Base-by-base conservation (phyloP, 2,797 vertebrate species). In the Sus cebifrons region DNA sequence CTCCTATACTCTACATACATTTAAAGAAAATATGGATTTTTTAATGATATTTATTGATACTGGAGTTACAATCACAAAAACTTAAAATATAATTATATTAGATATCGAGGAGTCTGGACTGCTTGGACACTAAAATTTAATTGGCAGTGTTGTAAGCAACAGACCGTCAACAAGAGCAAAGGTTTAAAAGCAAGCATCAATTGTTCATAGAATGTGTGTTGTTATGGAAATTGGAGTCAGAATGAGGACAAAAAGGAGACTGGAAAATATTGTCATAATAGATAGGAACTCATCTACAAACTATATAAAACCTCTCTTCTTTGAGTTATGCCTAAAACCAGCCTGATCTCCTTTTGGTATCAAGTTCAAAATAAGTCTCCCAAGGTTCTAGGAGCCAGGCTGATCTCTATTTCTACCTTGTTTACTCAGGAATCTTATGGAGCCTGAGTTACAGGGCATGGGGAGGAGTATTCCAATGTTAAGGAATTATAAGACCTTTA, bases 171-270 rank as follows among this genome's bases (percentile, higher is more conserved):
- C 21, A 79, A 56, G 29, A 74, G 70, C 81, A 89, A 85, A 86
- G 21, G 5, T 65, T 88, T 58, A 75, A 86, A 94, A 83, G n/a
- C 64, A 93, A 90, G 93, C 52, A 91, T 84, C 25, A 49, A 70
- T 17, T 87, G 60, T 58, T 87, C 60, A 12, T n/a, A 32, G 75
- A 32, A 87, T 68, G 29, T 62, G 56, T 60, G 82, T 91, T 93
- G 86, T 93, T 93, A 96, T 84, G 82, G 82, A 93, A 96, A 90
- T 77, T 27, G 25, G 21, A 95, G 20, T 21, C 54, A 73, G 21
- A 54, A 71, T 16, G 6, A 74, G 40, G 10, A 89, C 90, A 87
- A 87, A 52, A 20, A 40, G 20, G 56, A 84, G 58, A 27, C 71
- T 78, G 44, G 16, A 58, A 94, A 81, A 81, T 62, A 79, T 0